Percentiles rank a stretch among this genome's conserved stretches.
phyloP scores from a whole-genome alignment of 2,888 invertebrate species.

The Julus scanicus region DNA sequence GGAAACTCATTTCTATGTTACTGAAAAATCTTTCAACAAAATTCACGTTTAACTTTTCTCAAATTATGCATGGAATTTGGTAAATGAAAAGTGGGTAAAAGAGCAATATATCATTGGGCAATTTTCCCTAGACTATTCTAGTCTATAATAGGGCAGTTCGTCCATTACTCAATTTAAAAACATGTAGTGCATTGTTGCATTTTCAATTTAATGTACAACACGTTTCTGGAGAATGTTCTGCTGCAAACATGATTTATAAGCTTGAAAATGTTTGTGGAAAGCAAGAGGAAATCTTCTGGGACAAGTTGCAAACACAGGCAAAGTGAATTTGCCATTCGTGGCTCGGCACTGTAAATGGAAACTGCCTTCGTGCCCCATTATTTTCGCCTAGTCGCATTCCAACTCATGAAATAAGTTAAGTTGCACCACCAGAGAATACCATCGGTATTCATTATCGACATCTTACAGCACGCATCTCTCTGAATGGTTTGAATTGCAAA shows the following conservation, averaged over 20 bases:
- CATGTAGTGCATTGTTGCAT: neutral
- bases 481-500: neutral
- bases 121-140: neutral
- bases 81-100: neutral
- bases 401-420: neutral
- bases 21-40: too few species aligned
- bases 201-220: neutral
- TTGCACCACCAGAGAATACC: neutral
- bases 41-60: too few species aligned
- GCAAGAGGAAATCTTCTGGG: neutral
- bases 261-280: conserved; percentile 7
- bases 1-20: too few species aligned
- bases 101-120: neutral
- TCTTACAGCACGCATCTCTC: neutral
- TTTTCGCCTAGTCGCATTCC: conserved; percentile 24
- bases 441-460: neutral
- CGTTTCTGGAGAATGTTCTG: neutral
- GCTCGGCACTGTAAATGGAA: neutral
- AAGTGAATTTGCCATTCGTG: neutral
- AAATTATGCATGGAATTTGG: too few species aligned
- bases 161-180: neutral
- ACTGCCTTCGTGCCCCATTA: conserved; percentile 12
- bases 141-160: neutral
- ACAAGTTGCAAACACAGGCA: neutral
- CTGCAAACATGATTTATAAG: neutral